These are phyloP conservation scores for Craniophora ligustri DNA, from an alignment of 2,888 invertebrate species.

Conservation along the genomic window DNA sequence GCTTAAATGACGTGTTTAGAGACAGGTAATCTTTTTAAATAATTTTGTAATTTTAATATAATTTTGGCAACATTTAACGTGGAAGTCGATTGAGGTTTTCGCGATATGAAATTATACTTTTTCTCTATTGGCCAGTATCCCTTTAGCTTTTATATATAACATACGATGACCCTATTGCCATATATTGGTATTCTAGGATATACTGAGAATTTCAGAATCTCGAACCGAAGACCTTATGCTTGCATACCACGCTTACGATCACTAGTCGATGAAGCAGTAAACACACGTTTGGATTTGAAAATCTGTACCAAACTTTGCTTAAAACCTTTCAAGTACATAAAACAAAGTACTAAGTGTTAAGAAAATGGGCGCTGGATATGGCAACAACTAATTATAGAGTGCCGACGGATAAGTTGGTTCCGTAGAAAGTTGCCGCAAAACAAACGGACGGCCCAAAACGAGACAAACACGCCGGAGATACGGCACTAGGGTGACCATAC, in stretches of 20 bases:
- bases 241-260: too few relatives aligned
- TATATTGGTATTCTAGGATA: too few relatives aligned
- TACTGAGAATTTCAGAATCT: too few relatives aligned
- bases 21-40: slow-evolving; percentile 21
- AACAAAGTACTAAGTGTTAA: slow-evolving; percentile 7
- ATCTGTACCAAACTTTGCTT: not conserved
- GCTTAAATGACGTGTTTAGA: slow-evolving; percentile 21
- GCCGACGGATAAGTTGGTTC: slow-evolving; percentile 24
- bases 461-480: slow-evolving; percentile 42
- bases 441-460: slow-evolving; percentile 50
- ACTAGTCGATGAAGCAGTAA: too few relatives aligned
- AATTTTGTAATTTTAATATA: slow-evolving; percentile 24
- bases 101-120: too few relatives aligned
- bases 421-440: slow-evolving; percentile 53
- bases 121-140: too few relatives aligned
- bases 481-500: slow-evolving; percentile 28
- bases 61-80: slow-evolving; percentile 10
- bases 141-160: too few relatives aligned
- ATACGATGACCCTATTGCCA: too few relatives aligned
- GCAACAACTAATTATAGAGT: slow-evolving; percentile 17
- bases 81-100: not conserved
- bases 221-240: too few relatives aligned
- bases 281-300: too few relatives aligned
- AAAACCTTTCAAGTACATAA: not conserved
- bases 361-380: slow-evolving; percentile 24